These are phyloP conservation scores for Caenorhabditis macrosperma DNA, from an alignment of 2,888 invertebrate genomes.

Conservation along the genomic window DNA sequence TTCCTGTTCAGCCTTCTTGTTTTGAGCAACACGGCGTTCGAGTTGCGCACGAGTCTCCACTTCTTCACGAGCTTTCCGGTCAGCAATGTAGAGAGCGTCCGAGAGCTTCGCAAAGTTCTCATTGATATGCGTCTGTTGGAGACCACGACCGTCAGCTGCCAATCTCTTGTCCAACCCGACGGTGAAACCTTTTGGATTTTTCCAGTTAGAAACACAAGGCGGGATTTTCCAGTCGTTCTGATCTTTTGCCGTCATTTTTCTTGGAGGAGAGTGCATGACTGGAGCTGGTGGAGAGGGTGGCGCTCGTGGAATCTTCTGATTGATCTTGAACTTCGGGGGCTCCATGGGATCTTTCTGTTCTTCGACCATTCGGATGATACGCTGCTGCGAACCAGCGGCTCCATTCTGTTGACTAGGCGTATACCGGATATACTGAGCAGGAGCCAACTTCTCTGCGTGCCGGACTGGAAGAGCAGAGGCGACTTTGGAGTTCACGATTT, in stretches of 20 bases:
- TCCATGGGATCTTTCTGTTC: constrained; percentile 97
- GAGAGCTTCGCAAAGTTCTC: constrained; percentile 99
- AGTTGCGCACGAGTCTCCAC: constrained; percentile 96
- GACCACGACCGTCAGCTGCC: constrained; percentile 96
- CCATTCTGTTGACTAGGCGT: constrained; percentile 93
- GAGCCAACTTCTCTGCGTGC: constrained; percentile 92
- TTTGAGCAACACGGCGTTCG: constrained; percentile 91
- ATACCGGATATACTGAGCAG: constrained; percentile 96
- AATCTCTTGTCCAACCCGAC: constrained; percentile 97
- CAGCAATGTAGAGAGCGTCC: constrained; percentile 97
- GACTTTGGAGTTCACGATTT: constrained; percentile 83
- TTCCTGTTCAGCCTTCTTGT: constrained; percentile 88
- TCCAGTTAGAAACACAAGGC: constrained; percentile 99
- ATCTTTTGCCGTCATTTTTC: constrained; percentile 96
- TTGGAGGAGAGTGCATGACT: constrained; percentile 96
- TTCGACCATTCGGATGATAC: constrained; percentile 95
- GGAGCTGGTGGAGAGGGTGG: constrained; percentile 99
- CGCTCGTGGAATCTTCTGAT: constrained; percentile 97
- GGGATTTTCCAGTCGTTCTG: constrained; percentile 99
- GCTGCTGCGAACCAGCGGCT: constrained; percentile 88
- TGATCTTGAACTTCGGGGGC: constrained; percentile 93
- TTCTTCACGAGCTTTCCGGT: constrained; percentile 95
- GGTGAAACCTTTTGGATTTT: constrained; percentile 97
- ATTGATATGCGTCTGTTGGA: constrained; percentile 95
- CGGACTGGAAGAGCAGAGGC: constrained; percentile 97